Percentiles rank a stretch among this genome's conserved stretches.
Conservation (phyloP, 35 echinoderm and acorn worm genomes). For the Lytechinus variegatus region DNA sequence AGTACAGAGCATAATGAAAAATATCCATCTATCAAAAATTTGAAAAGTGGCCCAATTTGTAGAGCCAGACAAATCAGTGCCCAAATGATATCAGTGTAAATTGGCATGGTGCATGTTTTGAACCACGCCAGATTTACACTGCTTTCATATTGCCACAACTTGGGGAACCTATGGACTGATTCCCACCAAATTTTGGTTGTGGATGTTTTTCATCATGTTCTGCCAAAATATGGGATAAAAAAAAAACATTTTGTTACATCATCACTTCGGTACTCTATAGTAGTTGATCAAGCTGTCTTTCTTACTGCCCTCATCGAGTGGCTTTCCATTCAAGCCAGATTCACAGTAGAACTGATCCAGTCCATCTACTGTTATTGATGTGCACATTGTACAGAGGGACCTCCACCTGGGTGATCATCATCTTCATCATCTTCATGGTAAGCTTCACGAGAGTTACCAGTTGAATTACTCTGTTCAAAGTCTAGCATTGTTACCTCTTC, state of each 20-base stretch:
- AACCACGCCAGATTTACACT: too few species aligned
- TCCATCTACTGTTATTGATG: slow-evolving; percentile 70
- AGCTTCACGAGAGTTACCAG: slow-evolving; percentile 21
- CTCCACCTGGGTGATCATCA: slow-evolving; percentile 63
- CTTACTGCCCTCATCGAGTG: background rate
- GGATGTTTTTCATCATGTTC: too few species aligned
- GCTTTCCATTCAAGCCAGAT: background rate
- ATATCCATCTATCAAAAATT: too few species aligned
- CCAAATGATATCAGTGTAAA: too few species aligned
- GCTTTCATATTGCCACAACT: too few species aligned
- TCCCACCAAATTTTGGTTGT: too few species aligned
- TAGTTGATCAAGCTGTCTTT: too few species aligned
- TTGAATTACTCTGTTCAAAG: slow-evolving; percentile 50
- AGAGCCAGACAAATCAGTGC: too few species aligned
- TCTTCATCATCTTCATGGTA: slow-evolving; percentile 80
- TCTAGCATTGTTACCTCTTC: slow-evolving; percentile 73
- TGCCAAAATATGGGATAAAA: background rate
- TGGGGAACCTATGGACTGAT: too few species aligned
- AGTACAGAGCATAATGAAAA: too few species aligned
- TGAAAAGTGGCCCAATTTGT: too few species aligned
- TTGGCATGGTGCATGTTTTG: too few species aligned
- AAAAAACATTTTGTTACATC: background rate
- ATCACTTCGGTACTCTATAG: background rate
- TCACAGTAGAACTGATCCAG: background rate
- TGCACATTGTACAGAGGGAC: slow-evolving; percentile 80